phyloP scores from a whole-genome alignment of 2,797 vertebrate species.

The Acestrorhynchus altus region DNA sequence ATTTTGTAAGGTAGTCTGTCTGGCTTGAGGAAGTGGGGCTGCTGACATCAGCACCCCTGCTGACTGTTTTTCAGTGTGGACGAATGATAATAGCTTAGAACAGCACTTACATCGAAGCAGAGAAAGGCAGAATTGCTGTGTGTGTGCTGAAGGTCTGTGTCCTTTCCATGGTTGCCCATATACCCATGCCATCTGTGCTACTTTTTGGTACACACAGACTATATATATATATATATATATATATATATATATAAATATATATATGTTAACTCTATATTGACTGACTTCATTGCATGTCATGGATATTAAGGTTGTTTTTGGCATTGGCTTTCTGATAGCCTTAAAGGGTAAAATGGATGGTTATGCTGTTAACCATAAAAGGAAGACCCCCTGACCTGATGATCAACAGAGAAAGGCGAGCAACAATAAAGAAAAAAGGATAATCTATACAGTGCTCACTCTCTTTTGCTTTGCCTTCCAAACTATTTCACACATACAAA shows the following conservation, averaged over 20 bases:
- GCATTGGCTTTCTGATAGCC: background rate
- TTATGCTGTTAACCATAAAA: background rate
- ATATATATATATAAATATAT: background rate
- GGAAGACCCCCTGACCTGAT: background rate
- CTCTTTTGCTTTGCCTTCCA: background rate
- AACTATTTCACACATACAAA: constrained; percentile 5
- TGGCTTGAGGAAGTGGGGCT: constrained; percentile 75
- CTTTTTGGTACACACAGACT: too few relatives aligned
- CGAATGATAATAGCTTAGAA: constrained; percentile 70
- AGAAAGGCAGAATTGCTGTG: constrained; percentile 28
- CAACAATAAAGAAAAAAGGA: background rate
- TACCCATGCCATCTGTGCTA: too few relatives aligned
- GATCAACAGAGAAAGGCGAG: background rate
- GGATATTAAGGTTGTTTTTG: too few relatives aligned
- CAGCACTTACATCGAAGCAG: constrained; percentile 65
- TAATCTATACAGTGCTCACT: background rate
- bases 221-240: too few relatives aligned
- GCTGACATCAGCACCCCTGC: constrained; percentile 79
- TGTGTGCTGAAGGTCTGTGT: background rate
- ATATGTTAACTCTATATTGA: too few relatives aligned
- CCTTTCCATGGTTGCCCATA: background rate
- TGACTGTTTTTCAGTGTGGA: constrained; percentile 76
- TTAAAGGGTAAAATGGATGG: background rate
- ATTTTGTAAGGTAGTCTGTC: constrained; percentile 47
- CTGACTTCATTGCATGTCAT: too few relatives aligned